Conservation (phyloP, 2,113 vertebrate species). For the Dromas ardeola region DNA sequence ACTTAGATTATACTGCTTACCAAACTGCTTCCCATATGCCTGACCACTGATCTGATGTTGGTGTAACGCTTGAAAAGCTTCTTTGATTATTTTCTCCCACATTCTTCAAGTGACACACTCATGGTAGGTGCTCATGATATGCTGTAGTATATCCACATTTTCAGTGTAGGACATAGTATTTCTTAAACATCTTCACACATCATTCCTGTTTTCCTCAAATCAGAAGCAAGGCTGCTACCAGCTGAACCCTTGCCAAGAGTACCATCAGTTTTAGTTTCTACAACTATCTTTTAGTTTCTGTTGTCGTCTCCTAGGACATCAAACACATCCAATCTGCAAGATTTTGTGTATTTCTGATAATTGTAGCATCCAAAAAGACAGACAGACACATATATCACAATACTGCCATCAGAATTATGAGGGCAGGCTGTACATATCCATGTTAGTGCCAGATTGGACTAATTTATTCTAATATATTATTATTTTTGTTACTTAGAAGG, state of each 20-base stretch:
- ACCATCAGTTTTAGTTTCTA: background rate
- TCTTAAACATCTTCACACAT: background rate
- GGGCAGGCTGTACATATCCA: too few relatives aligned
- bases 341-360: background rate
- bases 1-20: background rate
- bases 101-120: background rate
- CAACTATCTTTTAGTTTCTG: background rate
- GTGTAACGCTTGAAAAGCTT: background rate
- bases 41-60: background rate
- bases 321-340: background rate
- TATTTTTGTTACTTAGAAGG: background rate
- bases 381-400: background rate
- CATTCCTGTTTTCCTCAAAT: background rate
- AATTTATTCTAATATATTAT: background rate
- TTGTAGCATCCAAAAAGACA: background rate
- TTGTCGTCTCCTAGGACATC: background rate
- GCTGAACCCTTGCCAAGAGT: background rate
- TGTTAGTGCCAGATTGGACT: background rate
- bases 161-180: background rate
- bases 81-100: background rate
- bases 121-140: background rate
- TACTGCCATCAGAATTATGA: background rate
- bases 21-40: background rate
- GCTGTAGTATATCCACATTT: background rate
- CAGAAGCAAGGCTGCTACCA: background rate